Base-by-base conservation (phyloP, 2,797 vertebrate genomes). In the Manis pentadactyla region DNA sequence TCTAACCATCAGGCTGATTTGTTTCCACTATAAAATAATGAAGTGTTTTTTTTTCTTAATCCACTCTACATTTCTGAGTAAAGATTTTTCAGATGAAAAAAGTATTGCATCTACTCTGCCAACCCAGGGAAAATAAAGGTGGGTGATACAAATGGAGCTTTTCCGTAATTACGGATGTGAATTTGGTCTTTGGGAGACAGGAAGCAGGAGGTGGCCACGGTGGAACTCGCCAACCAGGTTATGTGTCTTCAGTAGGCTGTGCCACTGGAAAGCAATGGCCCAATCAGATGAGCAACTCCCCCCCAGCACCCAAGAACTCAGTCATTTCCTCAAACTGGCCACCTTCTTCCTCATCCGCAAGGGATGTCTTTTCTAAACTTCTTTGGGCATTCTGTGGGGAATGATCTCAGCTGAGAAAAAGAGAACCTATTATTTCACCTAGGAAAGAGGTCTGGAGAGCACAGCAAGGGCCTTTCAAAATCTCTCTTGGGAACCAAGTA, bases 361-460 rank as follows among this genome's bases (percentile, higher is more conserved):
- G 29, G 17, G 39, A 74, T 11, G 8, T 29, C 82, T 81, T 71
- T 86, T 37, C 59, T 81, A 94, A 97, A 97, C 90, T 87, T 57
- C 75, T 96, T 46, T 46, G 95, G 93, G 97, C 87, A 95, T 93
- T 97, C 42, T 61, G 83, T 31, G 2, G 71, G 88, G 96, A 93
- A 96, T 75, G 90, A 94, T 97, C 95, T 84, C 94, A 93, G 63
- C 31, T 90, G 81, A 85, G 95, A 89, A 63, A 79, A 95, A 97
- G 92, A 88, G 19, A 95, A 46, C 46, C 55, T 55, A 10, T 68
- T 82, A 96, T 61, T 97, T 96, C 79, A 77, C 27, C 92, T 59
- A 68, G 95, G 92, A 90, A 95, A 78, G 74, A 89, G 93, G 97
- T 49, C 96, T 95, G 74, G 73, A 94, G 71, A 91, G 78, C 95